Evolutionary conservation across 2,888 invertebrate genomes (phyloP).

Genomic region (Dioctria linearis): DNA sequence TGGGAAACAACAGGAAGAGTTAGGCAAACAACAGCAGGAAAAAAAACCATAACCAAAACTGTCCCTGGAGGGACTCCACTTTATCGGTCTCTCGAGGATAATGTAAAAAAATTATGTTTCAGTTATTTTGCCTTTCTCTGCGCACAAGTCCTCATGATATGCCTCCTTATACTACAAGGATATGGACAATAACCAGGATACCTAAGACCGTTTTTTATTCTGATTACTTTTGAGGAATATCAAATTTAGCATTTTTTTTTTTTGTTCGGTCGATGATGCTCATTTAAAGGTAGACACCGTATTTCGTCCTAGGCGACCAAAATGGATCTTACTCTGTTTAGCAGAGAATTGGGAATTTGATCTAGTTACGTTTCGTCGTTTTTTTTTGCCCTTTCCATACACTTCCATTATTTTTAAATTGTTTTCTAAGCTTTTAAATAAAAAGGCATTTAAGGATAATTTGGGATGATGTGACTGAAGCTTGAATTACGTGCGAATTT

Average conservation of each 20-base stretch:
- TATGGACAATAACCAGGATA: constrained; percentile 52
- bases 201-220: constrained; percentile 49
- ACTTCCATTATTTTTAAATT: constrained; percentile 51
- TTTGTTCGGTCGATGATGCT: background rate
- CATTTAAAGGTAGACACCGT: constrained; percentile 33
- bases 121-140: constrained; percentile 20
- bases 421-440: constrained; percentile 46
- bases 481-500: constrained; percentile 1
- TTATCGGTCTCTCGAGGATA: constrained; percentile 56
- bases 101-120: constrained; percentile 56
- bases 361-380: constrained; percentile 34
- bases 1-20: constrained; percentile 34
- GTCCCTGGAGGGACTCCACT: constrained; percentile 48
- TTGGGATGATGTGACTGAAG: constrained; percentile 46
- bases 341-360: constrained; percentile 40
- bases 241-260: constrained; percentile 48
- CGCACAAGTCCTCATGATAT: constrained; percentile 19
- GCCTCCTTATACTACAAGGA: constrained; percentile 29
- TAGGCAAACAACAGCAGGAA: background rate
- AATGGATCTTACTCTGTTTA: background rate
- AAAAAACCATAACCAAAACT: constrained; percentile 46
- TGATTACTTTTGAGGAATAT: constrained; percentile 54
- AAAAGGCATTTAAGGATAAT: constrained; percentile 50
- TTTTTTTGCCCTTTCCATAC: constrained; percentile 2
- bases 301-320: background rate